These are phyloP conservation scores for Tetrapedia diversipes DNA, from an alignment of 2,888 invertebrate genomes.

Conservation along the genomic window DNA sequence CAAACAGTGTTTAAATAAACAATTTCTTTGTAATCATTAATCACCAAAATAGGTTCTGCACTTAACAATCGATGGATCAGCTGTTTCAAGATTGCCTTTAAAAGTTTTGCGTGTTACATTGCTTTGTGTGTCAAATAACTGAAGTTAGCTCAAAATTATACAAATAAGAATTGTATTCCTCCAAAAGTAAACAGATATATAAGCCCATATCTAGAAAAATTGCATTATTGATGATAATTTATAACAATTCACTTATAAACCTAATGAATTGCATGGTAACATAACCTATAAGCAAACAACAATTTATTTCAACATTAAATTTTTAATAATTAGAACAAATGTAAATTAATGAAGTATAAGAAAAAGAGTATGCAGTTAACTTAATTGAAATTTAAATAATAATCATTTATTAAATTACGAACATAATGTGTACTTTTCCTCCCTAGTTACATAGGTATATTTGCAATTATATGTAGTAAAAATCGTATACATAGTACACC, in stretches of 20 bases:
- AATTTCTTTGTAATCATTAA: neutral
- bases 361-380: neutral
- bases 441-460: no score
- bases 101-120: constrained; percentile 12
- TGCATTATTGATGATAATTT: neutral
- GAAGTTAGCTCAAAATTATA: constrained; percentile 23
- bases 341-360: neutral
- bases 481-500: no score
- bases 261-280: no score
- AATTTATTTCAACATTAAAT: neutral
- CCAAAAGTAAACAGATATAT: neutral
- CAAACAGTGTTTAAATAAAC: neutral
- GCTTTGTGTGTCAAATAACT: constrained; percentile 27
- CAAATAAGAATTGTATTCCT: constrained; percentile 7
- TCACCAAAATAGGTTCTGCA: neutral
- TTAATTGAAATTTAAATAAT: neutral
- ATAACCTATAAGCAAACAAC: constrained; percentile 33
- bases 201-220: neutral
- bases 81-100: constrained; percentile 31
- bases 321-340: neutral
- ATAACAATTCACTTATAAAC: neutral
- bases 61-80: constrained; percentile 42
- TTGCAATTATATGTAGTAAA: no score
- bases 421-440: no score
- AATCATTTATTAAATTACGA: no score